Evolutionary conservation across 2,888 invertebrate species (phyloP), one percentile per base, ranked within the genome.

Genomic region (Ennomos quercinarius): DNA sequence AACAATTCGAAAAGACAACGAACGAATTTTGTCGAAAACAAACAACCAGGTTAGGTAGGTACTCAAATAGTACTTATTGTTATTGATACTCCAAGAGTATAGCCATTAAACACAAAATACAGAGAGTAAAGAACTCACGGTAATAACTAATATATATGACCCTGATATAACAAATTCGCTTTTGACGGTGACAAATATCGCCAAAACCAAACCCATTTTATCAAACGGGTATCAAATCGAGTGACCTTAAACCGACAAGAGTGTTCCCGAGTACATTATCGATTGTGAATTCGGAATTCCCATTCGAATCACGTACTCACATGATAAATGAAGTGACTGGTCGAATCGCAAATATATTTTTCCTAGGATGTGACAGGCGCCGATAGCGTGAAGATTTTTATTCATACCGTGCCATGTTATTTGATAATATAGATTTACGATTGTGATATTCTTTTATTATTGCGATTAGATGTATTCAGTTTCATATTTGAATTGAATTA

Each of bases 301-400:
- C 61, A 71, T 62, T 67, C 71, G 52, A 41, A 61, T 62, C 78
- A 76, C 79, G 78, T 72, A 49, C 64, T 53, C 63, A 68, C 68
- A 73, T 77, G 78, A 77, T 70, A 70, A 76, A 78, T 73, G 77
- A 70, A 71, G 60, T 63, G 58, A 52, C 47, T 64, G 57, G 49
- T 63, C 61, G 69, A 61, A 57, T 66, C 56, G 58, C 48, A 66
- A 68, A 71, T 71, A 68, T 66, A 53, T 64, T 62, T 72, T 61
- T 64, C 56, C 63, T 57, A 60, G 50, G 34, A 59, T 63, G 56
- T 63, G 64, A 61, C 64, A 66, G 58, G 66, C 66, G n/a, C n/a
- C n/a, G 67, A 67, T 69, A 63, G 64, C 65, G 61, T 63, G 61
- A 45, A 38, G 51, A 55, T 63, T 65, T 64, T 64, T 62, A 63